Evolutionary conservation across 2,113 vertebrate species (phyloP).

Genomic region (Lophius piscatorius): DNA sequence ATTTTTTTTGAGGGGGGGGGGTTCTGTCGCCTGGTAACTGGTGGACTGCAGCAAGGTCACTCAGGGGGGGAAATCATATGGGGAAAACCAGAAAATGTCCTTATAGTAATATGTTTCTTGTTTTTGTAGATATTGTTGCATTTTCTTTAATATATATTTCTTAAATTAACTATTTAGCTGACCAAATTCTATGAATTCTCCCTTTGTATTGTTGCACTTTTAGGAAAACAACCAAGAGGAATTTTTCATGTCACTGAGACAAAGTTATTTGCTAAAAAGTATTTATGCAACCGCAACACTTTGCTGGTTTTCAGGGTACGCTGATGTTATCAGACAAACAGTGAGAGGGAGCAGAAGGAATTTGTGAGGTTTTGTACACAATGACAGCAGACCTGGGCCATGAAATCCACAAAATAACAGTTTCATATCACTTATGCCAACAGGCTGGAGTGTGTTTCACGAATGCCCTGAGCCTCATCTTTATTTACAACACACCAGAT

Average conservation of each 20-base stretch:
- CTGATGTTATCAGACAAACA: slow-evolving; percentile 39
- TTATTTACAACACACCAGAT: neutral
- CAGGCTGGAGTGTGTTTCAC: neutral
- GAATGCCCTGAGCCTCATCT: neutral
- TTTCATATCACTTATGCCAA: neutral
- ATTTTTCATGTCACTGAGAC: no score
- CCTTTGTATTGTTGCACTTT: neutral
- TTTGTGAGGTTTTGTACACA: neutral
- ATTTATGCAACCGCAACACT: slow-evolving; percentile 20
- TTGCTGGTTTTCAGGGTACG: slow-evolving; percentile 21
- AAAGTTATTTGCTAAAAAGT: neutral
- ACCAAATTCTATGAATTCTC: no score
- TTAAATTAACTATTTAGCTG: no score
- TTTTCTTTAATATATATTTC: no score
- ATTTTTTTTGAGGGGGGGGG: no score
- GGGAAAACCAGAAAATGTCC: no score
- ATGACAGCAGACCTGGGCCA: slow-evolving; percentile 18
- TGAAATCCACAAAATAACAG: slow-evolving; percentile 6
- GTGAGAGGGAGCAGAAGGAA: neutral
- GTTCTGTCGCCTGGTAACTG: no score
- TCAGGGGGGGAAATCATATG: no score
- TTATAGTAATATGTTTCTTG: no score
- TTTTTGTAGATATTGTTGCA: no score
- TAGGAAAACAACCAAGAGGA: no score
- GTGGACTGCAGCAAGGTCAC: no score